Percentiles rank a stretch among this genome's conserved stretches.
Evolutionary conservation across 2,797 vertebrate species (phyloP).

Genomic region (Gephyroberyx darwinii): DNA sequence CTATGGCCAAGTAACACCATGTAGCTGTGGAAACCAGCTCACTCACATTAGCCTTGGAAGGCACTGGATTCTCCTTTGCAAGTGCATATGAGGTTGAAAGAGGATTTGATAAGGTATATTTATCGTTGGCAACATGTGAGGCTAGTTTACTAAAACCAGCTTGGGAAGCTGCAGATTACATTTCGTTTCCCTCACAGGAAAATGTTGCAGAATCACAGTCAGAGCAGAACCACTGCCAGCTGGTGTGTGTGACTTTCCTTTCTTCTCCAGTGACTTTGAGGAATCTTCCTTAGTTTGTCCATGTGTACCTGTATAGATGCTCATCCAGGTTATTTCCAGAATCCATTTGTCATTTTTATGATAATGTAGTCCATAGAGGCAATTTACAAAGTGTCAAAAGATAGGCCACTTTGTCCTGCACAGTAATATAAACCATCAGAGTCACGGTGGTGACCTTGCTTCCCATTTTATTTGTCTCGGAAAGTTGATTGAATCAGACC

Average conservation of each 20-base stretch:
- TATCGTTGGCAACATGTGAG: neutral
- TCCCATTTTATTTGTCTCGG: too few relatives aligned
- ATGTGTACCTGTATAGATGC: neutral
- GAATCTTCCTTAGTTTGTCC: neutral
- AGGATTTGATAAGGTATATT: neutral
- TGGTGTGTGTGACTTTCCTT: neutral
- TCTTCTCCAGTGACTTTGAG: neutral
- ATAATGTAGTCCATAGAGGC: neutral
- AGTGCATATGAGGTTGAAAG: neutral
- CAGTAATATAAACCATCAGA: too few relatives aligned
- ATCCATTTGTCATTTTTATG: neutral
- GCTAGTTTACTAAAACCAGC: slow-evolving; percentile 4
- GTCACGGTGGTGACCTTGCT: too few relatives aligned
- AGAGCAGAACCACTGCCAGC: neutral
- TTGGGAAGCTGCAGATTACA: neutral
- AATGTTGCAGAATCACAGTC: neutral
- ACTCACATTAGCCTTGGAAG: too few relatives aligned
- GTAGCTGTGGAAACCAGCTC: too few relatives aligned
- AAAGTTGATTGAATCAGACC: slow-evolving; percentile 11
- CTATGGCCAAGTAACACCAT: neutral
- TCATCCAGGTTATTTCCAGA: neutral
- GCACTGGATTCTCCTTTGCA: too few relatives aligned
- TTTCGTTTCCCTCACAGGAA: neutral
- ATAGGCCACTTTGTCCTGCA: too few relatives aligned
- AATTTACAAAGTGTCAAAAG: too few relatives aligned